phyloP scores from a whole-genome alignment of 2,113 vertebrate genomes.

The Cervus canadensis region DNA sequence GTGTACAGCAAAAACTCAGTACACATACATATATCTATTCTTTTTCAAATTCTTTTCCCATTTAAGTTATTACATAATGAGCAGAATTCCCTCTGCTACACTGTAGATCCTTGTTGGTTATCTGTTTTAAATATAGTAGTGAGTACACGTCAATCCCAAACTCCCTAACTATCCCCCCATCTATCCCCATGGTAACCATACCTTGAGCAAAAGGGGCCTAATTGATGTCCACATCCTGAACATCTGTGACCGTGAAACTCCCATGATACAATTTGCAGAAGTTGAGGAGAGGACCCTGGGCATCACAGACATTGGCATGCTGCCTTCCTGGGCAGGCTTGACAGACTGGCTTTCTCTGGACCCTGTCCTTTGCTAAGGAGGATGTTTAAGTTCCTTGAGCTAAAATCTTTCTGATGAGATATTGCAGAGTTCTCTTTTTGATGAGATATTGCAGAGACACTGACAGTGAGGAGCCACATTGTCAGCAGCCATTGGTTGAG shows the following conservation, averaged over 20 bases:
- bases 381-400: background rate
- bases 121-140: background rate
- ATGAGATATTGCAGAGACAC: background rate
- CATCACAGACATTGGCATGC: accelerated
- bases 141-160: background rate
- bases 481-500: background rate
- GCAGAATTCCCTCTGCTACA: background rate
- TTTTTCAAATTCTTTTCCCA: background rate
- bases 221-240: background rate
- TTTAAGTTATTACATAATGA: background rate
- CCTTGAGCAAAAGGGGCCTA: background rate
- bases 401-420: background rate
- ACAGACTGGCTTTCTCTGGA: background rate
- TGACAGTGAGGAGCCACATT: background rate
- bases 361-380: background rate
- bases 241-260: background rate
- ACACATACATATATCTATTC: background rate
- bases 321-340: background rate
- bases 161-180: background rate
- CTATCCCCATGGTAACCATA: background rate
- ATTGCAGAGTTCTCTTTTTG: background rate
- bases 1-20: background rate
- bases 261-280: background rate
- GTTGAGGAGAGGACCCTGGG: background rate
- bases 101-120: background rate